Conservation (phyloP, 2,797 vertebrate genomes). For the Glossophaga mutica region DNA sequence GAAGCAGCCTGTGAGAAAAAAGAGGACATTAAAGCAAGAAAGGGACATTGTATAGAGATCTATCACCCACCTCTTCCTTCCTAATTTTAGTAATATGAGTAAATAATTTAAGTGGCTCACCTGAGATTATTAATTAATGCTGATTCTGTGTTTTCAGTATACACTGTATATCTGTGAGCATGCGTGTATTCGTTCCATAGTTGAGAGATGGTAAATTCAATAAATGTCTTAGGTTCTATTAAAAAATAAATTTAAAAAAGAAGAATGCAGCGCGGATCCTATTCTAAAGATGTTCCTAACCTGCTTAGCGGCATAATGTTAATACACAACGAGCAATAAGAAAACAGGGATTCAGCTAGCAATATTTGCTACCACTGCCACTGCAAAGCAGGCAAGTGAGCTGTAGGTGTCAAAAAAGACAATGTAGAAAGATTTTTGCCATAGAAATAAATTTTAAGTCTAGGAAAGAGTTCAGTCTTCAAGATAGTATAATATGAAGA, state of each 20-base stretch:
- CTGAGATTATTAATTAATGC: constrained; percentile 6
- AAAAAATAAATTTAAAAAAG: not conserved
- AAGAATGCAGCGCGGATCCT: not conserved
- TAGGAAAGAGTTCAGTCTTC: not conserved
- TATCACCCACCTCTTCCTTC: not conserved
- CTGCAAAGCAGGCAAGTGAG: not conserved
- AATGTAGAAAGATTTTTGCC: not conserved
- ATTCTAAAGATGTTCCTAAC: not conserved
- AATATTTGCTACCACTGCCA: not conserved
- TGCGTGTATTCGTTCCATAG: not conserved
- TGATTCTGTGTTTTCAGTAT: not conserved
- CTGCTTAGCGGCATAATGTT: not conserved
- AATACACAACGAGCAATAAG: not conserved
- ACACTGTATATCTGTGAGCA: not conserved
- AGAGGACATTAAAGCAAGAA: constrained; percentile 24
- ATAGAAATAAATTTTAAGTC: not conserved
- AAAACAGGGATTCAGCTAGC: not conserved
- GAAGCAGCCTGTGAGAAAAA: not conserved
- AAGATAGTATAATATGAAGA: not conserved
- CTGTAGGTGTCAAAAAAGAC: not conserved
- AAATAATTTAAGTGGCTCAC: not conserved
- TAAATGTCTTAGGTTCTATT: not conserved
- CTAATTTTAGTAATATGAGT: not conserved
- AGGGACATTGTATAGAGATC: not conserved
- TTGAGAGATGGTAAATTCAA: not conserved